Percentiles rank a stretch among this genome's conserved stretches.
phyloP scores from a whole-genome alignment of 2,888 invertebrate genomes.

The Thymelicus sylvestris region DNA sequence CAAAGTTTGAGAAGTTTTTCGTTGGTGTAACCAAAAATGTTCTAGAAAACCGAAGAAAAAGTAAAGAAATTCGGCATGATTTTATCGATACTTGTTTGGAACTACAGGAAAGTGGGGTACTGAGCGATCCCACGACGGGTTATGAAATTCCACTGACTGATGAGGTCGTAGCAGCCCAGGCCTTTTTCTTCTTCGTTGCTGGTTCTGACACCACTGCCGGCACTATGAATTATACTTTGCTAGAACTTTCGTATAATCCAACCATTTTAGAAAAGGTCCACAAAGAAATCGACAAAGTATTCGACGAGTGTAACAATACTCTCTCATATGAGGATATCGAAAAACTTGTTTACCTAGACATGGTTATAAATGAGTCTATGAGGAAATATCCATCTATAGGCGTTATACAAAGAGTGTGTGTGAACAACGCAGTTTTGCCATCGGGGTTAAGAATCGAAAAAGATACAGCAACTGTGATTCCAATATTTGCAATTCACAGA shows the following conservation, averaged over 20 bases:
- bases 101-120: constrained; percentile 59
- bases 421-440: constrained; percentile 56
- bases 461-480: constrained; percentile 49
- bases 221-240: constrained; percentile 63
- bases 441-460: constrained; percentile 56
- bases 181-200: constrained; percentile 73
- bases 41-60: constrained; percentile 52
- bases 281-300: constrained; percentile 65
- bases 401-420: constrained; percentile 57
- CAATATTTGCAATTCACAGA: constrained; percentile 61
- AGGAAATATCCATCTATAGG: constrained; percentile 66
- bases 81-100: constrained; percentile 66
- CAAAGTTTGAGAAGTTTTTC: constrained; percentile 62
- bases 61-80: constrained; percentile 53
- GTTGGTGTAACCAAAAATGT: constrained; percentile 61
- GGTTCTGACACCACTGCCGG: constrained; percentile 74
- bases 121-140: constrained; percentile 57
- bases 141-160: constrained; percentile 60
- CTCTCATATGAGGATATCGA: constrained; percentile 61
- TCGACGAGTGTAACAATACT: constrained; percentile 51
- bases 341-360: constrained; percentile 67
- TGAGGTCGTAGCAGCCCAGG: constrained; percentile 68
- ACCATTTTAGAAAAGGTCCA: constrained; percentile 62
- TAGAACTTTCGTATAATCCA: constrained; percentile 65
- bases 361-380: constrained; percentile 64